Percentiles rank a stretch among this genome's conserved stretches.
These are phyloP conservation scores for Gymnopithys bicolor DNA, from an alignment of 2,797 vertebrate genomes.

Conservation along the genomic window DNA sequence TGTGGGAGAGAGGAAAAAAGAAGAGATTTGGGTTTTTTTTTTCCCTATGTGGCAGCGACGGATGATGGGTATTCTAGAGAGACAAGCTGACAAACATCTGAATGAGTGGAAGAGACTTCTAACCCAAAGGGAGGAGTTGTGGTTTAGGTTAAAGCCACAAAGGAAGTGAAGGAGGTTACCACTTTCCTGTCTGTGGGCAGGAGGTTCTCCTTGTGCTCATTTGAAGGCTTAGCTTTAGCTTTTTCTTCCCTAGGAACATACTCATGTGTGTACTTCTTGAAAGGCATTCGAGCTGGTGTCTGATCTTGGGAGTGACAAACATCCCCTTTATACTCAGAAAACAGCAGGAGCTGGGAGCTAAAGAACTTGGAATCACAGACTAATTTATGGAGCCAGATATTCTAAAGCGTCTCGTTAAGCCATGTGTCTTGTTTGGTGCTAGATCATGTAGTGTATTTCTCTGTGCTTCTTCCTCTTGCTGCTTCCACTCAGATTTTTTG, in stretches of 20 bases:
- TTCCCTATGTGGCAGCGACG: neutral
- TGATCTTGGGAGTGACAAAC: conserved; percentile 53
- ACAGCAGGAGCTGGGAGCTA: conserved; percentile 37
- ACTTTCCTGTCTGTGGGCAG: conserved; percentile 78
- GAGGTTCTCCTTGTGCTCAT: conserved; percentile 72
- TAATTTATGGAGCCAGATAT: conserved; percentile 57
- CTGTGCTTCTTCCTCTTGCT: neutral
- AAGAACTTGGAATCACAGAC: conserved; percentile 15
- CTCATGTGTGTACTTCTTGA: conserved; percentile 30
- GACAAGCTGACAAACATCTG: conserved; percentile 56
- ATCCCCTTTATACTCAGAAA: conserved; percentile 36
- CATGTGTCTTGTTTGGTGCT: neutral
- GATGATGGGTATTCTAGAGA: conserved; percentile 36
- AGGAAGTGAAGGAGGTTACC: conserved; percentile 76
- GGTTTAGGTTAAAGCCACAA: conserved; percentile 78
- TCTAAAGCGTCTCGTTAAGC: conserved; percentile 34
- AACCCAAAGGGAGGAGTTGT: conserved; percentile 75
- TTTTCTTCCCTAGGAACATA: conserved; percentile 55
- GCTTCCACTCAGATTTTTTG: conserved; percentile 11
- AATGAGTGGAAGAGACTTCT: conserved; percentile 68
- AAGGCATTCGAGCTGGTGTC: conserved; percentile 19
- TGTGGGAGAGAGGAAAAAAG: neutral
- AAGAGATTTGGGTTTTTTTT: neutral
- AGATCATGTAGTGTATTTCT: neutral
- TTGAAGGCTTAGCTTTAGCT: conserved; percentile 49